Evolutionary conservation across 2,113 vertebrate genomes (phyloP), one percentile per base, ranked within the genome.

Genomic region (Ameiurus melas): DNA sequence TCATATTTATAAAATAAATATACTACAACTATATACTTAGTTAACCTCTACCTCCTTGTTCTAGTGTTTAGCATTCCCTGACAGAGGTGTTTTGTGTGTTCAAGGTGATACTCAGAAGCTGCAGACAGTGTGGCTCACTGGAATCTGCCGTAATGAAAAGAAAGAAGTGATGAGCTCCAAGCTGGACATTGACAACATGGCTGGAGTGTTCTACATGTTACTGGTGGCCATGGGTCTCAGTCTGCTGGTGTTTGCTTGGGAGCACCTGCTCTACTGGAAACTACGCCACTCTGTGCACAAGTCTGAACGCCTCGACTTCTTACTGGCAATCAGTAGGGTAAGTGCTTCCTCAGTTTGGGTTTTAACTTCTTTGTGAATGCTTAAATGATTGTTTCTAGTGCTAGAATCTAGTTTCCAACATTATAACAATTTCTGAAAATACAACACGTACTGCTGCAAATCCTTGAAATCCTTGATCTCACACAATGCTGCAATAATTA

Each of bases 131-230:
- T 99, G 98, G 98, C 95, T 99, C 55, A 99, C 98, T 0, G 98
- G 98, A 0, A 99, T 99, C 94, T 99, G 98, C 91, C 97, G 99
- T 17, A 99, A 99, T 0, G 98, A 99, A 95, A 99, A 99, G 96
- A 99, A 99, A 0, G 98, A 99, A 92, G 98, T 98, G 84, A 99
- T 99, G 97, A 99, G 98, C 96, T 99, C 97, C 89, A 99, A 99
- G 92, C 94, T 99, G 92, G 98, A 99, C 93, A 98, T 99, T 0
- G 98, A 99, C 95, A 99, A 99, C 95, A 99, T 99, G 98, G 98
- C 98, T 0, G 98, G 98, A 0, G 98, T 99, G 79, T 99, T 99
- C 96, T 99, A 99, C 93, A 99, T 99, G 98, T 95, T 99, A 92
- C 94, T 99, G 2, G 98, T 99, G 90, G 98, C 98, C 92, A 99